These are phyloP conservation scores for Ophiothrix spiculata DNA, from an alignment of 35 echinoderm and acorn worm genomes.

Conservation along the genomic window DNA sequence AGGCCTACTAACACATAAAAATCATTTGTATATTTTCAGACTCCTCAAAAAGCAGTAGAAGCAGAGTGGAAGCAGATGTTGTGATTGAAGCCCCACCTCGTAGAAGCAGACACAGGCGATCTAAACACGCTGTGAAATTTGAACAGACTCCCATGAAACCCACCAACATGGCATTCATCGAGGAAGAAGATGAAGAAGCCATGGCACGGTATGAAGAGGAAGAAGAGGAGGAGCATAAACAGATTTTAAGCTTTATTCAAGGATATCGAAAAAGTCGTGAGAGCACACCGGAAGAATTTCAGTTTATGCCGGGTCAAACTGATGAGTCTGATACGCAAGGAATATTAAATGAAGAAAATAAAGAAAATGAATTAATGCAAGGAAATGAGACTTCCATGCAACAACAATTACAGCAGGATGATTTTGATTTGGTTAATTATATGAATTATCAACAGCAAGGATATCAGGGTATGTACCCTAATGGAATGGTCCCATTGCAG, in stretches of 20 bases:
- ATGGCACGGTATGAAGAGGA: neutral
- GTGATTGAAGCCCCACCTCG: slow-evolving; percentile 64
- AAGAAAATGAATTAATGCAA: neutral
- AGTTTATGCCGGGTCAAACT: neutral
- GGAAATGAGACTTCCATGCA: neutral
- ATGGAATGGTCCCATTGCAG: neutral
- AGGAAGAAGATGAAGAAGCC: neutral
- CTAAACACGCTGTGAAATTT: neutral
- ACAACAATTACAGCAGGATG: neutral
- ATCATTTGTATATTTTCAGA: neutral
- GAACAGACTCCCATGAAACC: neutral
- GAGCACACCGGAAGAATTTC: neutral
- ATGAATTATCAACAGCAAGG: no score
- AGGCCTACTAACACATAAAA: neutral
- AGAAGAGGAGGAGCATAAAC: neutral
- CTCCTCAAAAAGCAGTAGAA: slow-evolving; percentile 28
- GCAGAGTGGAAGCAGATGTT: slow-evolving; percentile 35
- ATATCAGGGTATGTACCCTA: neutral
- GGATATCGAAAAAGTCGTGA: neutral
- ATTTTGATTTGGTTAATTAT: no score
- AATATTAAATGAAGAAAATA: neutral
- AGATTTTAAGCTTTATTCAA: neutral
- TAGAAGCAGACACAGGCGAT: neutral
- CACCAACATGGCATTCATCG: neutral
- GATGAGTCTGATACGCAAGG: neutral